Conservation (phyloP, 2,888 invertebrate species). For the Elysia crispata region DNA sequence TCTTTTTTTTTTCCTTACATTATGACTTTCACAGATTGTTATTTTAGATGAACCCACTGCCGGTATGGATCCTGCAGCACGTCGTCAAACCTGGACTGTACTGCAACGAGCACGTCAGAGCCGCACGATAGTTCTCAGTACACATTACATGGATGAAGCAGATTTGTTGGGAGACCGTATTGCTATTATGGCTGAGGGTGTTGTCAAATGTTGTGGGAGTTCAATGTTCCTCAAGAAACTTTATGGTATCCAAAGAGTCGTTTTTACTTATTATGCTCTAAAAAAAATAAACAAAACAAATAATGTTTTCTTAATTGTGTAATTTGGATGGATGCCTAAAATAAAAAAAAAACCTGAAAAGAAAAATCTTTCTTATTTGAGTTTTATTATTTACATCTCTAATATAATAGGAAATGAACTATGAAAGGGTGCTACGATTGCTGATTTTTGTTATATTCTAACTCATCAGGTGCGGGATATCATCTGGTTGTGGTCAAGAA, state of each 20-base stretch:
- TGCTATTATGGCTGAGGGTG: constrained; percentile 90
- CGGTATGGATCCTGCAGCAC: constrained; percentile 81
- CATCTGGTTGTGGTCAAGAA: constrained; percentile 84
- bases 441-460: no score
- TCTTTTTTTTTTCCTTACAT: no score
- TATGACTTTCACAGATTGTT: constrained; percentile 70
- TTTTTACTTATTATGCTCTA: no score
- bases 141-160: constrained; percentile 92
- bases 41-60: constrained; percentile 80
- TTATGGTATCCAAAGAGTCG: constrained; percentile 80
- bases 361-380: no score
- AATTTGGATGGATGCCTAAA: no score
- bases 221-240: constrained; percentile 86
- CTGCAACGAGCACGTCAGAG: constrained; percentile 82
- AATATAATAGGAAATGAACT: no score
- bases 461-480: constrained; percentile 85
- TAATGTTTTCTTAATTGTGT: no score
- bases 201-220: constrained; percentile 87
- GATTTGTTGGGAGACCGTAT: constrained; percentile 91
- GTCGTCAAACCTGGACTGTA: constrained; percentile 86
- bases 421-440: no score
- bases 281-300: no score
- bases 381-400: no score
- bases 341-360: no score
- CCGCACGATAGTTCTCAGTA: constrained; percentile 86